A percentile compares a stretch with the other conserved stretches of the same genome.
These are phyloP conservation scores for Echiichthys vipera DNA, from an alignment of 2,797 vertebrate species.

Conservation along the genomic window DNA sequence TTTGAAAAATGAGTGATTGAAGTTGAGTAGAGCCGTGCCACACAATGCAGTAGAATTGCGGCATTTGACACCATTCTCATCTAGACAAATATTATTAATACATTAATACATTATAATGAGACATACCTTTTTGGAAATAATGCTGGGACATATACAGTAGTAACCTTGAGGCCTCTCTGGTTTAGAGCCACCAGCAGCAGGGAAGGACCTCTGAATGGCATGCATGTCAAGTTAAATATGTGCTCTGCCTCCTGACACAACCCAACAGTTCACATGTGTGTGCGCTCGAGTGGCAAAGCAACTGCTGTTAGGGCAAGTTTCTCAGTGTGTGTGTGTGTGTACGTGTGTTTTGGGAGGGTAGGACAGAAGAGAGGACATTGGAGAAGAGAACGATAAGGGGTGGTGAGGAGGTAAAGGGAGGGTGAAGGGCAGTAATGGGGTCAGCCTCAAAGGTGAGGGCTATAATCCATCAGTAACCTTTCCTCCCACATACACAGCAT, in stretches of 20 bases:
- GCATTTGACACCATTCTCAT: constrained; percentile 16
- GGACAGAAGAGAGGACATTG: constrained; percentile 32
- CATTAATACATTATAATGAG: constrained; percentile 18
- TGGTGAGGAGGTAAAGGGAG: constrained; percentile 47
- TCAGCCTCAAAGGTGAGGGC: constrained; percentile 79
- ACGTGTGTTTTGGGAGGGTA: constrained; percentile 2
- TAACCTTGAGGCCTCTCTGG: constrained; percentile 18
- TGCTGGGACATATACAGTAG: constrained; percentile 4
- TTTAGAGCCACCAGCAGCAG: constrained; percentile 38
- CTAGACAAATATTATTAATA: constrained; percentile 4
- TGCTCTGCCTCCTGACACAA: constrained; percentile 32
- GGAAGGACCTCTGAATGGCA: constrained; percentile 34
- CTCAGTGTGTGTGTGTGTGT: constrained; percentile 11
- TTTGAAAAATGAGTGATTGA: too few species aligned
- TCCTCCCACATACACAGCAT: constrained; percentile 55
- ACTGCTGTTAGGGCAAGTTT: constrained; percentile 23
- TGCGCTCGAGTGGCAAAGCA: not conserved
- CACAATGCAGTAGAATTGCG: too few species aligned
- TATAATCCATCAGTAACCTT: constrained; percentile 82
- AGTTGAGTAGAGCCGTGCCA: too few species aligned
- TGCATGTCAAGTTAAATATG: constrained; percentile 62
- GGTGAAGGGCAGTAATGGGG: constrained; percentile 78
- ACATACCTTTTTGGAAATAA: constrained; percentile 16
- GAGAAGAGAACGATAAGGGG: constrained; percentile 40
- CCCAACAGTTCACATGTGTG: constrained; percentile 24